Percentiles rank a stretch among this genome's conserved stretches.
These are phyloP conservation scores for Nineta flava DNA, from an alignment of 2,888 invertebrate genomes.

Conservation along the genomic window DNA sequence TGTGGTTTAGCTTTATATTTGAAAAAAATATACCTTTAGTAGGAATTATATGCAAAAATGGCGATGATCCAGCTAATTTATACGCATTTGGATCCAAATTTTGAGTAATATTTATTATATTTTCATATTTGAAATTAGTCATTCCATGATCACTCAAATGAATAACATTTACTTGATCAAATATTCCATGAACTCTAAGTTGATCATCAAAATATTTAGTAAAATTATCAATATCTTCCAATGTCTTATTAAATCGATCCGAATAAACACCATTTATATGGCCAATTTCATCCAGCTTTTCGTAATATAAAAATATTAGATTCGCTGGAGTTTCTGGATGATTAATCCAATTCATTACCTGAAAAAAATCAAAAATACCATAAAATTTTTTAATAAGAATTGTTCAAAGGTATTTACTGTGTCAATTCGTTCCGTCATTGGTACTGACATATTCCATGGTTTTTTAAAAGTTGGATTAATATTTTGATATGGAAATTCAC, in stretches of 20 bases:
- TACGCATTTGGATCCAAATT: slow-evolving; percentile 33
- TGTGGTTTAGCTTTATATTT: not conserved
- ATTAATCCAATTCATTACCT: slow-evolving; percentile 40
- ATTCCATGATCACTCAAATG: slow-evolving; percentile 63
- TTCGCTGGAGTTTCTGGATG: slow-evolving; percentile 44
- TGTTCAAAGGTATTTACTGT: slow-evolving; percentile 26
- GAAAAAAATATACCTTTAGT: slow-evolving; percentile 29
- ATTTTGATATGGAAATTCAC: slow-evolving; percentile 32
- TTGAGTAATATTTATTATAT: slow-evolving; percentile 37
- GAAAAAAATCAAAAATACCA: not conserved
- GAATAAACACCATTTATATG: slow-evolving; percentile 43
- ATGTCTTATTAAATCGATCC: slow-evolving; percentile 21
- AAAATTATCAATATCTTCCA: slow-evolving; percentile 33
- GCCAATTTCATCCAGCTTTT: slow-evolving; percentile 49
- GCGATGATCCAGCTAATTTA: slow-evolving; percentile 32
- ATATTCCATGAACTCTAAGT: slow-evolving; percentile 32
- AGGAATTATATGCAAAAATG: slow-evolving; percentile 43
- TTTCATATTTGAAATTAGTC: slow-evolving; percentile 32
- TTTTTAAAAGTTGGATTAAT: slow-evolving; percentile 29
- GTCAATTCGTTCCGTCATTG: slow-evolving; percentile 39
- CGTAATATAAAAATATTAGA: slow-evolving; percentile 49
- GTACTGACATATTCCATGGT: slow-evolving; percentile 25
- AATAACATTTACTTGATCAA: slow-evolving; percentile 41
- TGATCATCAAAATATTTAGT: slow-evolving; percentile 38
- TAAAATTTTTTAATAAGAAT: no score